These are phyloP conservation scores for Machimus rusticus DNA, from an alignment of 2,888 invertebrate genomes.

Conservation along the genomic window DNA sequence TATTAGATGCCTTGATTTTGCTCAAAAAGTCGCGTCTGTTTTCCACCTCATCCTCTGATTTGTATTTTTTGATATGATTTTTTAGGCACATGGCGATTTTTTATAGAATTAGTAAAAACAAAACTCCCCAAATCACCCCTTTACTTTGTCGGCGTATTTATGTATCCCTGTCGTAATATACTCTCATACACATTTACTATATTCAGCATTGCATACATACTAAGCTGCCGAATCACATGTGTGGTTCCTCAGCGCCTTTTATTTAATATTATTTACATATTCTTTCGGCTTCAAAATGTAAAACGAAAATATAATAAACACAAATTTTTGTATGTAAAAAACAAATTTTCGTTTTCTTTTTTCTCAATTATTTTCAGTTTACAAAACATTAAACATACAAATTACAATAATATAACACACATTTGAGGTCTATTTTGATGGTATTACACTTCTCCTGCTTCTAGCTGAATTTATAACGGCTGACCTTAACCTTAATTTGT, in stretches of 20 bases:
- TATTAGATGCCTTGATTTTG: constrained; percentile 5
- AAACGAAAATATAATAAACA: constrained; percentile 26
- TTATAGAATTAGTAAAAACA: constrained; percentile 5
- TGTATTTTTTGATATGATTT: constrained; percentile 11
- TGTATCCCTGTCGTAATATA: constrained; percentile 8
- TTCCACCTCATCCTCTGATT: background rate
- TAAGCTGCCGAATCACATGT: background rate
- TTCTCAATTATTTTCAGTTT: background rate
- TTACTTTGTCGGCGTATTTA: constrained; percentile 23
- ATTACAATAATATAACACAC: background rate
- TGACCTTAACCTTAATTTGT: too few relatives aligned
- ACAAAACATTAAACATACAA: background rate
- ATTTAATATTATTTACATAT: background rate
- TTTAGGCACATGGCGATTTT: constrained; percentile 23
- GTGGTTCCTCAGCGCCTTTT: background rate
- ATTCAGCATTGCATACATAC: constrained; percentile 20
- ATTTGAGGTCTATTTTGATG: background rate
- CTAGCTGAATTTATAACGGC: background rate
- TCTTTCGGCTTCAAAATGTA: constrained; percentile 15
- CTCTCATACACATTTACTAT: constrained; percentile 16
- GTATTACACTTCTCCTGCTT: background rate
- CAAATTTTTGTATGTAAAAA: constrained; percentile 32
- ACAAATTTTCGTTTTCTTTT: background rate
- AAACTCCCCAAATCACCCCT: background rate
- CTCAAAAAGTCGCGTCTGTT: constrained; percentile 2